Base-by-base conservation (phyloP, 1,140 invertebrate species). In the Sarcophaga bullata region DNA sequence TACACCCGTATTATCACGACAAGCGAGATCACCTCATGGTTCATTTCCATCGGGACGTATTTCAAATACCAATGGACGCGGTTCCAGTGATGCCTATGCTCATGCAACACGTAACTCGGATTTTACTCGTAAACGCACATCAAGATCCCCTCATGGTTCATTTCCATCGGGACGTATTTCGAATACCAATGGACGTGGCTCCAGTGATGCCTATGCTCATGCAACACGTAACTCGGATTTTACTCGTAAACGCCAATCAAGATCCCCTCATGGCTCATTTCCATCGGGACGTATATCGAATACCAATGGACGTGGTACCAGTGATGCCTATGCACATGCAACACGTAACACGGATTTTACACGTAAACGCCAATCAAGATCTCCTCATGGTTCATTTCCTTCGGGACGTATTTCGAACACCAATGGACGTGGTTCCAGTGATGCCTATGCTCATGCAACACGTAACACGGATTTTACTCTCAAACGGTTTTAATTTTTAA, bases 281-380 rank as follows among this genome's bases (percentile, higher is more conserved):
- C n/a, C n/a, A n/a, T n/a, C n/a, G 62, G 52, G 10, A 46, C 6
- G 48, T 78, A n/a, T n/a, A n/a, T n/a, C n/a, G n/a, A 78, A 68
- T 50, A 49, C 84, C 0, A 86, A 88, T 47, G 87, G 87, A 68
- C 87, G 87, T 85, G 86, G 85, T 82, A 84, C 19, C 49, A 83
- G 88, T 10, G 87, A 88, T 84, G 87, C 87, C 82, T 88, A 88
- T 73, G 87, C 87, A 13, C 87, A 88, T 81, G 87, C 85, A 37
- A 84, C 81, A 25, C 75, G 86, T 0, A 87, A 88, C 25, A n/a
- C n/a, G n/a, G n/a, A n/a, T n/a, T n/a, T n/a, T n/a, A n/a, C n/a
- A n/a, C n/a, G n/a, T n/a, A n/a, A n/a, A n/a, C n/a, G n/a, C n/a
- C n/a, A n/a, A n/a, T n/a, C n/a, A n/a, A n/a, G n/a, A n/a, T n/a